Conservation (phyloP, 2,113 vertebrate genomes). For the Raja brachyura region DNA sequence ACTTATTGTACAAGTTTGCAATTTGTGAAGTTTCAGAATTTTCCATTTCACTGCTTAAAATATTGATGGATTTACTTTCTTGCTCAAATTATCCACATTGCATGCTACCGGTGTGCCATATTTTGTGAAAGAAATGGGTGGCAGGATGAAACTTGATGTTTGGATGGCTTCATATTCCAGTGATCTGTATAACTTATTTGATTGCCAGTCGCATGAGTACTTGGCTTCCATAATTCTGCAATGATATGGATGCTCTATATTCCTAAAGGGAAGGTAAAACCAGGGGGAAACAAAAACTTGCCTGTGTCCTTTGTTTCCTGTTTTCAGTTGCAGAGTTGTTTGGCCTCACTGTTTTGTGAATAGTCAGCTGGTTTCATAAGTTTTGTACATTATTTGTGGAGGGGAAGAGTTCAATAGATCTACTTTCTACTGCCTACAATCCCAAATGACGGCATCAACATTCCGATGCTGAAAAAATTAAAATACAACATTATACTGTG, state of each 20-base stretch:
- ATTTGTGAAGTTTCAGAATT: background rate
- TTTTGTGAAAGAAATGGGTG: background rate
- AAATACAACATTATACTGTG: background rate
- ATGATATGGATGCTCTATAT: background rate
- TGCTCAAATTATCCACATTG: background rate
- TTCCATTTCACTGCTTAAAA: background rate
- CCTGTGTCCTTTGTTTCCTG: background rate
- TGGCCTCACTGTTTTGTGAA: background rate
- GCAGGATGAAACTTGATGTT: no score
- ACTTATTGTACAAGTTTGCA: background rate
- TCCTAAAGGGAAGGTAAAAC: background rate
- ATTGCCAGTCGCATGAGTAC: background rate
- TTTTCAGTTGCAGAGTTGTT: background rate
- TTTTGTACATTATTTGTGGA: background rate
- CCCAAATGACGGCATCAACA: background rate
- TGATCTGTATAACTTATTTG: no score
- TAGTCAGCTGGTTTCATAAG: background rate
- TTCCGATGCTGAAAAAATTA: background rate
- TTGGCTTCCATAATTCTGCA: background rate
- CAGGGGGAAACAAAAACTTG: background rate
- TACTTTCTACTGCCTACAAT: background rate
- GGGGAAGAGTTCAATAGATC: background rate
- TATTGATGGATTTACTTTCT: background rate
- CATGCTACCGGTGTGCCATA: background rate
- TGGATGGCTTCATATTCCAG: no score